Evolutionary conservation across 2,888 invertebrate genomes (phyloP), one percentile per base, ranked within the genome.

Genomic region (Xestia c-nigrum): DNA sequence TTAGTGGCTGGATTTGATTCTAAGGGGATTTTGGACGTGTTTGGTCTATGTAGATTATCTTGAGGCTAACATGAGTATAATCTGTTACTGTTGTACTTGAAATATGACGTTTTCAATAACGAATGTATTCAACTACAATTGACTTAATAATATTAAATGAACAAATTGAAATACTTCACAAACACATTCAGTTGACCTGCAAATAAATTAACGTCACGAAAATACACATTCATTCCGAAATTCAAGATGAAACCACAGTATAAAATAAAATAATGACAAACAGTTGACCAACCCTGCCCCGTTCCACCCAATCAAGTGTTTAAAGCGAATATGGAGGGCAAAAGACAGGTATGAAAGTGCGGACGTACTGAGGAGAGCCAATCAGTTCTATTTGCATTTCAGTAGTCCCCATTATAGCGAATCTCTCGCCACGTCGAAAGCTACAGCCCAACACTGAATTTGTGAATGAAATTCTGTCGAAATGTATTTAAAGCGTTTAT

Each of bases 351-450:
- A 84, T 80, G 76, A 80, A 84, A 85, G 76, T 77, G 67, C 65
- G 77, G 79, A 74, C 70, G 78, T 80, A 82, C 88, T 90, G 90
- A 91, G 88, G 85, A 80, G 85, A 91, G 89, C 91, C 92, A 94
- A 94, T 94, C 93, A 93, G 91, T 90, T 91, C 89, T 93, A 93
- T 94, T 94, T 94, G 90, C 91, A 93, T 93, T 93, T 91, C 91
- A 91, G 92, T 90, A 91, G 91, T 92, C 89, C 81, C 90, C 89
- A 93, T 92, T 92, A 92, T 88, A 88, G 90, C 82, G 89, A 91
- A 90, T 90, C 90, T 90, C 86, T 82, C 85, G 84, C 87, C 75
- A 69, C 73, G 74, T 84, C 78, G 85, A 85, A 86, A 82, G 81
- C 83, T 81, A 85, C 80, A 84, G 73, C 77, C 80, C 76, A 77